A percentile compares a stretch with the other conserved stretches of the same genome.
These are phyloP conservation scores for Anarrhichthys ocellatus DNA, from an alignment of 2,113 vertebrate species.

Conservation along the genomic window DNA sequence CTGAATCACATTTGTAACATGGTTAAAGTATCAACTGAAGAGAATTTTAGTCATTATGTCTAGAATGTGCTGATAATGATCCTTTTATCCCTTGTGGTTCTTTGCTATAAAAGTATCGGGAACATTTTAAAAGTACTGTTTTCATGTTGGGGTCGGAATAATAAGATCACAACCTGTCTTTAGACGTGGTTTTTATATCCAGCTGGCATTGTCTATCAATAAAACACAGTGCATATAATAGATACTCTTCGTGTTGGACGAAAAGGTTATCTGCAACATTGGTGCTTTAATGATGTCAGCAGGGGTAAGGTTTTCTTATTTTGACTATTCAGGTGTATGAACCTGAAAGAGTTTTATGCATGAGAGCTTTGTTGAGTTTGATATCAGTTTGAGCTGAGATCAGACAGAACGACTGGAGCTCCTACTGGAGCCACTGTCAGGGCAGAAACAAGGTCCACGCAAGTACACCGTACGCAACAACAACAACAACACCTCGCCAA, in stretches of 20 bases:
- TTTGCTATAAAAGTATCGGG: neutral
- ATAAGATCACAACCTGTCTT: neutral
- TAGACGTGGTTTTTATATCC: neutral
- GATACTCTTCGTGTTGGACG: neutral
- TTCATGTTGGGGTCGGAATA: neutral
- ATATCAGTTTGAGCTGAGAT: neutral
- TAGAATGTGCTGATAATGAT: no score
- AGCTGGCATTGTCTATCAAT: neutral
- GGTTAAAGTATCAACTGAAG: neutral
- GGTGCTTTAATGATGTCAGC: neutral
- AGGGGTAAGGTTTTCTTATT: neutral
- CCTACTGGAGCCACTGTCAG: no score
- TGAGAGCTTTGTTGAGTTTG: neutral
- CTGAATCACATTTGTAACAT: neutral
- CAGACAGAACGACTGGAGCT: no score
- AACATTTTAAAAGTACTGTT: neutral
- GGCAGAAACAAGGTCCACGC: no score
- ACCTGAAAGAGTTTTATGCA: neutral
- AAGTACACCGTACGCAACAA: no score
- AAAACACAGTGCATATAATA: neutral
- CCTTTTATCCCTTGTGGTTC: no score
- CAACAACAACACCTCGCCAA: no score
- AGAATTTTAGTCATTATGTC: neutral
- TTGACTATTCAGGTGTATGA: neutral
- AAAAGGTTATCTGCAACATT: neutral